A percentile compares a stretch with the other conserved stretches of the same genome.
Evolutionary conservation across 1,140 invertebrate species (phyloP).

Genomic region (Drosophila ercepeae): DNA sequence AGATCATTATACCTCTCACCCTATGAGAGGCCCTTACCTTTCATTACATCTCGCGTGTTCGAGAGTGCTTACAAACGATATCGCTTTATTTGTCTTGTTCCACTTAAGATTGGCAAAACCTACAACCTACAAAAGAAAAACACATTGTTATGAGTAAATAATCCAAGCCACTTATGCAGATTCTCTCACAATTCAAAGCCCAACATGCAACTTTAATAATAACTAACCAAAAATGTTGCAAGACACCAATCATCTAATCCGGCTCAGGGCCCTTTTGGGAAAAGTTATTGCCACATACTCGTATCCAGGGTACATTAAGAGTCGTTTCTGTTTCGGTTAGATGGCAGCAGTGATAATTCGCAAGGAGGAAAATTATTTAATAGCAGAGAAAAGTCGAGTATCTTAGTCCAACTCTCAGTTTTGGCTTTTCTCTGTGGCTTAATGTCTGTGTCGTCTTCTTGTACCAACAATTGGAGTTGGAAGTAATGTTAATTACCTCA

Average conservation of each 20-base stretch:
- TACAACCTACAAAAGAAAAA: conserved; percentile 1
- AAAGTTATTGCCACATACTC: conserved; percentile 44
- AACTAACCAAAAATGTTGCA: conserved; percentile 45
- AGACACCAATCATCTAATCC: conserved; percentile 65
- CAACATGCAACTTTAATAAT: conserved; percentile 26
- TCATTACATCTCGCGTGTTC: conserved; percentile 21
- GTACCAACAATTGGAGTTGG: conserved; percentile 14
- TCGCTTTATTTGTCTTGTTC: conserved; percentile 48
- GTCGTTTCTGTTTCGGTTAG: conserved; percentile 5
- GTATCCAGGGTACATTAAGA: conserved; percentile 33
- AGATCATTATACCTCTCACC: conserved; percentile 12
- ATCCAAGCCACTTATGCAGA: conserved; percentile 52
- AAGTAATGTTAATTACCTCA: conserved; percentile 72
- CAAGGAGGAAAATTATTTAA: conserved; percentile 61
- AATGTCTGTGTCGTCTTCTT: conserved; percentile 36
- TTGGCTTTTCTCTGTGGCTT: conserved; percentile 4
- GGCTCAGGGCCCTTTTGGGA: conserved; percentile 46
- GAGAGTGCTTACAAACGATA: conserved; percentile 31
- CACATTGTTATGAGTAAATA: conserved; percentile 46
- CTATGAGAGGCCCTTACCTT: neutral
- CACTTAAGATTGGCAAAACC: conserved; percentile 39
- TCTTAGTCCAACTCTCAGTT: conserved; percentile 13
- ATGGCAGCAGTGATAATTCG: conserved; percentile 9
- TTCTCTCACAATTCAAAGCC: conserved; percentile 66
- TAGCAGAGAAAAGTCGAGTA: conserved; percentile 21